Evolutionary conservation across 2,888 invertebrate species (phyloP).

Genomic region (Conistra vaccinii): DNA sequence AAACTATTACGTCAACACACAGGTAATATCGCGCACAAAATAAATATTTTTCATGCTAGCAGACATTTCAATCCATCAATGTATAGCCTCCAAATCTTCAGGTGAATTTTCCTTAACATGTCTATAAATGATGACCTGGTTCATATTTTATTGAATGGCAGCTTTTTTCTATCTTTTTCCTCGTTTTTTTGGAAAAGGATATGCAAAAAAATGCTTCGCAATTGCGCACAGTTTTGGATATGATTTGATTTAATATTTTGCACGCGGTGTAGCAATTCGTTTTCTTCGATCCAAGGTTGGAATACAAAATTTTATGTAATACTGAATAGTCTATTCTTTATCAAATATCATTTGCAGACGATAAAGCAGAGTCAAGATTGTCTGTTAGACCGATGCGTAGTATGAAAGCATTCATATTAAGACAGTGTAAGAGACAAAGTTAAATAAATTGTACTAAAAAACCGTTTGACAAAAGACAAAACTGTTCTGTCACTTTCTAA

Average conservation of each 20-base stretch:
- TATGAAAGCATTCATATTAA: not conserved
- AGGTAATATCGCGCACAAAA: constrained; percentile 57
- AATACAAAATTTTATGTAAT: not conserved
- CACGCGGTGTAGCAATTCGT: not conserved
- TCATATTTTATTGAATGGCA: constrained; percentile 29
- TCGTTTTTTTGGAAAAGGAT: not conserved
- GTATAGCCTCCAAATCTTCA: constrained; percentile 50
- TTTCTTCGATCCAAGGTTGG: not conserved
- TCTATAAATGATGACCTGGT: constrained; percentile 35
- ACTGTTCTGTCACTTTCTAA: too few species aligned
- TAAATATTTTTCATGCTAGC: constrained; percentile 61
- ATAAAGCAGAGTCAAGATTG: not conserved
- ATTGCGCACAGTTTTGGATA: not conserved
- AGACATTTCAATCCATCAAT: constrained; percentile 61
- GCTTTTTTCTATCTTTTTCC: constrained; percentile 20
- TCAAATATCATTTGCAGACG: not conserved
- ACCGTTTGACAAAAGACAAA: not conserved
- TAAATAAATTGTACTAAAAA: not conserved
- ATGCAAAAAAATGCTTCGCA: not conserved
- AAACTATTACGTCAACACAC: constrained; percentile 51
- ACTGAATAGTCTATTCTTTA: not conserved
- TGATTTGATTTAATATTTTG: constrained; percentile 13
- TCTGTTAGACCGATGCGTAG: not conserved
- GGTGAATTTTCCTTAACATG: constrained; percentile 48
- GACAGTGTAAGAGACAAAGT: not conserved